A percentile compares a stretch with the other conserved stretches of the same genome.
Evolutionary conservation across 1,140 invertebrate genomes (phyloP).

Genomic region (Heliconius eleuchia): DNA sequence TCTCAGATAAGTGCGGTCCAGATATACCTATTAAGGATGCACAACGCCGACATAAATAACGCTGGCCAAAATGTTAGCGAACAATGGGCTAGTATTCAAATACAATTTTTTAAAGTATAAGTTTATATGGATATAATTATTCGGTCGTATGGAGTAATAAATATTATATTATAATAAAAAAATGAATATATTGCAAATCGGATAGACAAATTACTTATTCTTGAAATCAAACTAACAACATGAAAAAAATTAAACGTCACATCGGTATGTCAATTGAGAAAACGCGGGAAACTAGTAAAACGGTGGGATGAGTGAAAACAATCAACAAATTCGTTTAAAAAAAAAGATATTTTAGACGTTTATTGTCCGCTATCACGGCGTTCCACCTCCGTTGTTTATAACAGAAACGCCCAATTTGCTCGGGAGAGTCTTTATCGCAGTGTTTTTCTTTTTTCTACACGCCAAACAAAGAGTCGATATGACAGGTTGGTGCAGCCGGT

Average conservation of each 20-base stretch:
- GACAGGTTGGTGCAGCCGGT: constrained; percentile 72
- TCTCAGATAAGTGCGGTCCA: constrained; percentile 73
- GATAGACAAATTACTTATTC: constrained; percentile 29
- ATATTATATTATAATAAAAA: not conserved
- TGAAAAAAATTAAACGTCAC: constrained; percentile 50
- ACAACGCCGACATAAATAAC: constrained; percentile 60
- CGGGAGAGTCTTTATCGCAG: constrained; percentile 75
- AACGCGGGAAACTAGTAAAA: constrained; percentile 53
- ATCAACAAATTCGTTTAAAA: constrained; percentile 72
- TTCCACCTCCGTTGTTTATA: constrained; percentile 79
- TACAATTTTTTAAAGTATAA: not conserved
- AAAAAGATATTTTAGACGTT: constrained; percentile 59
- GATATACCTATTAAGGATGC: constrained; percentile 75
- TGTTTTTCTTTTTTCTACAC: constrained; percentile 67
- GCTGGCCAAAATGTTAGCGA: constrained; percentile 43
- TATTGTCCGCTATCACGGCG: constrained; percentile 77
- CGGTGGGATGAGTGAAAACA: constrained; percentile 59
- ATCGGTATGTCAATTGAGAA: constrained; percentile 57
- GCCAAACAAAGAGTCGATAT: constrained; percentile 76
- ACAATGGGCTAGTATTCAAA: constrained; percentile 37
- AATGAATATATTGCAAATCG: not conserved
- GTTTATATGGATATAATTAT: not conserved
- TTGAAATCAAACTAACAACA: constrained; percentile 23
- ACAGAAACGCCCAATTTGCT: constrained; percentile 80
- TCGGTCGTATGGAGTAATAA: not conserved